phyloP scores from a whole-genome alignment of 2,888 invertebrate species.

The Dione vanillae region DNA sequence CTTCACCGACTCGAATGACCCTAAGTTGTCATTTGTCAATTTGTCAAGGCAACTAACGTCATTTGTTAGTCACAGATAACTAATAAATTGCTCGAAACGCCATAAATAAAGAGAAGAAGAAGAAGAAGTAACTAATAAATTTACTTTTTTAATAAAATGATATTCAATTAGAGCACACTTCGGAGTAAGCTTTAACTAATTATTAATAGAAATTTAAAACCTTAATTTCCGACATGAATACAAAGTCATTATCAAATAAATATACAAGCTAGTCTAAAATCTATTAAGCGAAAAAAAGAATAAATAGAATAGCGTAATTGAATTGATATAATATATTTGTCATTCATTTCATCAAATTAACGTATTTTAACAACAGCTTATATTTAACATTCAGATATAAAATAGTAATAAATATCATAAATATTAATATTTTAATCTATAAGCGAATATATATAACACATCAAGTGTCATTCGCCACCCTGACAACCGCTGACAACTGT shows the following conservation, averaged over 20 bases:
- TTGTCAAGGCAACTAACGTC: constrained; percentile 19
- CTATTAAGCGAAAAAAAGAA: background rate
- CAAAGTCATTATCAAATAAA: no score
- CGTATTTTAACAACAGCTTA: background rate
- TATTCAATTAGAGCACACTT: background rate
- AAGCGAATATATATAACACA: background rate
- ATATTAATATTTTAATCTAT: background rate
- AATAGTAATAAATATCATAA: background rate
- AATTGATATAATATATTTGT: background rate
- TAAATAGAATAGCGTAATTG: background rate
- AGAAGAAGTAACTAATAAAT: background rate
- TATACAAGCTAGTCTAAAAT: no score
- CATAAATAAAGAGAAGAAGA: no score
- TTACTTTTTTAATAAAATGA: background rate
- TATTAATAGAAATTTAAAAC: no score
- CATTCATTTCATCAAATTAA: background rate
- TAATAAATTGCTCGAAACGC: background rate
- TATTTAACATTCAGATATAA: background rate
- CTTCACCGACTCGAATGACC: constrained; percentile 18
- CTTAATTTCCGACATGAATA: no score
- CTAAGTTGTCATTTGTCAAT: background rate
- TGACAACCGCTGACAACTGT: constrained; percentile 71
- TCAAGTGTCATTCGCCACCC: constrained; percentile 51
- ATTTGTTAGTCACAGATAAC: background rate
- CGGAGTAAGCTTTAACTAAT: background rate